Conservation (phyloP, 2,797 vertebrate genomes). For the Hippoglossus hippoglossus region DNA sequence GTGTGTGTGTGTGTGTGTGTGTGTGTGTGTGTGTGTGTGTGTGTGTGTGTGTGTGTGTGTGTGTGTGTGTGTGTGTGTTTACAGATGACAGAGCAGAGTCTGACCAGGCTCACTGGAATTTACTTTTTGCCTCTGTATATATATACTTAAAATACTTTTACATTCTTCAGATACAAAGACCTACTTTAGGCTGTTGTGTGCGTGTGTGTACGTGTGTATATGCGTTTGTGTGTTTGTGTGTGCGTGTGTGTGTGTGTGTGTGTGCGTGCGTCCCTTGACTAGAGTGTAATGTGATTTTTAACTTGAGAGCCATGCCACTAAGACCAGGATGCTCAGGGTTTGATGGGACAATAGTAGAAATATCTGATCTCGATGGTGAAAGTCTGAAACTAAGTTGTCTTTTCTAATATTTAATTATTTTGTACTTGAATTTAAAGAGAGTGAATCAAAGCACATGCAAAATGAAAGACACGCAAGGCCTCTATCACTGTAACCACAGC, state of each 20-base stretch:
- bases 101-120: slow-evolving; percentile 12
- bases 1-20: too few species aligned
- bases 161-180: slow-evolving; percentile 53
- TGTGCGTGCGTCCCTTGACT: slow-evolving; percentile 22
- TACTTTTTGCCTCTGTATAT: slow-evolving; percentile 33
- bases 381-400: slow-evolving; percentile 34
- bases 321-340: slow-evolving; percentile 62
- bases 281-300: slow-evolving; percentile 54
- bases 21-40: too few species aligned
- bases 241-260: background rate
- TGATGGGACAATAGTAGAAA: slow-evolving; percentile 26
- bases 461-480: slow-evolving; percentile 31
- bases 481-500: slow-evolving; percentile 28
- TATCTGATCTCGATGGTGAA: slow-evolving; percentile 29
- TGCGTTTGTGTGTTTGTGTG: slow-evolving; percentile 6
- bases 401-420: slow-evolving; percentile 52
- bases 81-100: slow-evolving; percentile 24
- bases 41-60: too few species aligned
- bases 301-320: slow-evolving; percentile 65
- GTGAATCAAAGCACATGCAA: slow-evolving; percentile 53
- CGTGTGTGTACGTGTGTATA: background rate
- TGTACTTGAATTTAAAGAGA: slow-evolving; percentile 57
- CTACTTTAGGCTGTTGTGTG: slow-evolving; percentile 20
- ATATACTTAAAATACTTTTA: slow-evolving; percentile 47
- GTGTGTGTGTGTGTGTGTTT: slow-evolving; percentile 29